Evolutionary conservation across 2,113 vertebrate species (phyloP).

Genomic region (Sinocyclocheilus anophthalmus): DNA sequence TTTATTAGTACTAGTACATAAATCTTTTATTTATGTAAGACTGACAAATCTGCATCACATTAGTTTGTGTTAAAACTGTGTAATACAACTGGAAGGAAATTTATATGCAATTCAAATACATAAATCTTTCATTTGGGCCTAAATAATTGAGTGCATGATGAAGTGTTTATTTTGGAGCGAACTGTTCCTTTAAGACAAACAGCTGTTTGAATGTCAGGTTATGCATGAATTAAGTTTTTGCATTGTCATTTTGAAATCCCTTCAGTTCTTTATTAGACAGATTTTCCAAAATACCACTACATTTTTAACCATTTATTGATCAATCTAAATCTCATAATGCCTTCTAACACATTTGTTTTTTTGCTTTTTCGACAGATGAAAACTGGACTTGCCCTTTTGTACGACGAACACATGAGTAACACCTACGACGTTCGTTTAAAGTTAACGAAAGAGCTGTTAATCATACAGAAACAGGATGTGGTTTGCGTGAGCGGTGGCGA

Average conservation of each 20-base stretch:
- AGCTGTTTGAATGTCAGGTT: background rate
- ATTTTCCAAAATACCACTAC: no score
- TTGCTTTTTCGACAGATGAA: conserved; percentile 82
- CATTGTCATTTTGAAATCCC: background rate
- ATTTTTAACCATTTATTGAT: background rate
- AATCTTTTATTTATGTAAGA: no score
- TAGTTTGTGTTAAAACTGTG: no score
- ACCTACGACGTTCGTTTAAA: conserved; percentile 87
- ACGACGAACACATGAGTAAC: conserved; percentile 82
- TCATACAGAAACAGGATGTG: conserved; percentile 92
- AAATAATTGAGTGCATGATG: no score
- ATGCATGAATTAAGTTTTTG: background rate
- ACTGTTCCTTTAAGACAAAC: background rate
- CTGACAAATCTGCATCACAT: no score
- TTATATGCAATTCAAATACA: no score
- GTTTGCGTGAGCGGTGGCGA: conserved; percentile 81
- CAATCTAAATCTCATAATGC: no score
- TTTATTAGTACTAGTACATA: no score
- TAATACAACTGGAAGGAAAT: no score
- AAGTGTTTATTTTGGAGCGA: background rate
- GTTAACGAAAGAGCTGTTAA: conserved; percentile 86
- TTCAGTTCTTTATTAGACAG: background rate
- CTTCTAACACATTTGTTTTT: conserved; percentile 18
- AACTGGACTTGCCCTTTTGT: conserved; percentile 85
- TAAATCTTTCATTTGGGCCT: no score